phyloP scores from a whole-genome alignment of 2,113 vertebrate genomes.

The Odontophorus gujanensis region DNA sequence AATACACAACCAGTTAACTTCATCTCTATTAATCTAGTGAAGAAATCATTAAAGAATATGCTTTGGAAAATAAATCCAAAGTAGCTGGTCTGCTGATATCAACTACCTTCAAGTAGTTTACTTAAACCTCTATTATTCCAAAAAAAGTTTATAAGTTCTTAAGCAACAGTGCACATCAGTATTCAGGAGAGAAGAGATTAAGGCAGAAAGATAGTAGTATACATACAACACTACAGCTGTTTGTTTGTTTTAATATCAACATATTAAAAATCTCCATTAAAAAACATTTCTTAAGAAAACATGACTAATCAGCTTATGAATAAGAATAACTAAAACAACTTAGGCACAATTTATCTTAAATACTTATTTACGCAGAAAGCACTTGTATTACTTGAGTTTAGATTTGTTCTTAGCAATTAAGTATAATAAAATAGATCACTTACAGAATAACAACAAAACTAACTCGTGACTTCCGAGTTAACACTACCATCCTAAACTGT shows the following conservation, averaged over 20 bases:
- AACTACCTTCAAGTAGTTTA: background rate
- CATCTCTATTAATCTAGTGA: background rate
- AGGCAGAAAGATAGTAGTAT: background rate
- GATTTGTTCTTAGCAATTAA: background rate
- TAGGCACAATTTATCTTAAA: background rate
- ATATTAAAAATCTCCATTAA: background rate
- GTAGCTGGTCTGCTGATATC: background rate
- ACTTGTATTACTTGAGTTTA: background rate
- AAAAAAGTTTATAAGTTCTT: background rate
- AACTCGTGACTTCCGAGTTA: background rate
- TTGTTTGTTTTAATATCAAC: background rate
- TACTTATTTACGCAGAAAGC: background rate
- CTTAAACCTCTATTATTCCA: background rate
- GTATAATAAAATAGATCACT: background rate
- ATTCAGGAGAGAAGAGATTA: background rate
- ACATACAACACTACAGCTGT: background rate
- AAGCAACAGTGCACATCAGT: background rate
- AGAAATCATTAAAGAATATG: background rate
- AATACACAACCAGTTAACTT: background rate
- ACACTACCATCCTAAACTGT: background rate
- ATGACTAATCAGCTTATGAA: background rate
- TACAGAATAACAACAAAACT: background rate
- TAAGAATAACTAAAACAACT: background rate
- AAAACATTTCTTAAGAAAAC: background rate
- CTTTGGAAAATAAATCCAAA: constrained; percentile 10